Evolutionary conservation across 2,113 vertebrate genomes (phyloP), one percentile per base, ranked within the genome.

Genomic region (Tichodroma muraria): DNA sequence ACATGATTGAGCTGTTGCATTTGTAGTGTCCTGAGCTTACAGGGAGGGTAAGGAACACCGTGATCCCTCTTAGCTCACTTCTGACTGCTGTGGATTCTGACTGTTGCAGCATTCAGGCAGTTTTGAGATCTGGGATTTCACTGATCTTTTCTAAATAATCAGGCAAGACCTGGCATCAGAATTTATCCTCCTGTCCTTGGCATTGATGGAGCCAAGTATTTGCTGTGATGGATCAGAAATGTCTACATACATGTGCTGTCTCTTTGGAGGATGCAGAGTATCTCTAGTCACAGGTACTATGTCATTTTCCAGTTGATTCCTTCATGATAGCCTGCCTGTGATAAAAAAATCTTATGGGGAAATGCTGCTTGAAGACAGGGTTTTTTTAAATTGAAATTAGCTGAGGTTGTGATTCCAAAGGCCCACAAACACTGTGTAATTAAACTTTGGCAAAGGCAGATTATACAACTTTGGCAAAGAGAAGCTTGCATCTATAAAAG

Each of bases 401-500:
- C 59, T 53, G 80, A 93, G 65, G 40, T 30, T 84, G 61, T 57
- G 75, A 59, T 86, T 95, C 75, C 60, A 77, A 50, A 82, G 42
- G 68, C 50, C 53, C 60, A 91, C n/a, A 90, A 95, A 90, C 33
- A 12, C 21, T 66, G 53, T 87, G 83, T 91, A 84, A 93, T 64
- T 81, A 96, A 91, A 82, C 53, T 92, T 85, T 93, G 90, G 95
- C 93, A 91, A 85, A 88, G 89, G 42, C 88, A 63, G 49, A 79
- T 87, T 60, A 80, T 90, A 91, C 9, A 61, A 87, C 79, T 93
- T 88, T 94, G 94, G 94, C 89, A 85, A 56, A 85, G 76, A 85
- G 96, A 92, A 80, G 72, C 81, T 87, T 94, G 38, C 78, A 42
- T 94, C 97, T 98, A 97, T 97, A 98, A 98, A 98, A 98, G 97